Conservation (phyloP, 2,888 invertebrate genomes). For the Eupithecia centaureata region DNA sequence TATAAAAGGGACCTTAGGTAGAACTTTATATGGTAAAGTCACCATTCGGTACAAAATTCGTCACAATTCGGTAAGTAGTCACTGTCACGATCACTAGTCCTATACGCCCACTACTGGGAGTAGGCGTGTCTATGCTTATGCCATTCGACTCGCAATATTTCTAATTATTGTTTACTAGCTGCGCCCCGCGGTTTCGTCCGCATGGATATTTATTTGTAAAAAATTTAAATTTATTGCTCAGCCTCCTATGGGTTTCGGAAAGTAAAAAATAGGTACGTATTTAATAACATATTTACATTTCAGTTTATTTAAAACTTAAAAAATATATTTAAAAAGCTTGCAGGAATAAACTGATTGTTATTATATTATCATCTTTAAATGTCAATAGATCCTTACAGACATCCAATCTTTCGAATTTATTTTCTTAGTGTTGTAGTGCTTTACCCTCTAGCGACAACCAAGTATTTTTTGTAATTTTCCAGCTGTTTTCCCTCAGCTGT, state of each 20-base stretch:
- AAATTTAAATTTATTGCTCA: too few species aligned
- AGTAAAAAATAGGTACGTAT: too few species aligned
- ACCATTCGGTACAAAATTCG: neutral
- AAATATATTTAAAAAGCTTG: too few species aligned
- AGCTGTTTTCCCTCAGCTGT: slow-evolving; percentile 14
- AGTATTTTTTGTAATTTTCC: slow-evolving; percentile 4
- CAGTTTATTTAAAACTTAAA: too few species aligned
- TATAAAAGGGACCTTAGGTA: neutral
- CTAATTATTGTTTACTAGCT: too few species aligned
- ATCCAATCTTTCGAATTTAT: neutral
- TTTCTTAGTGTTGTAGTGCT: neutral
- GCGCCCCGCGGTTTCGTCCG: too few species aligned
- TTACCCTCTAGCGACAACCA: slow-evolving; percentile 2
- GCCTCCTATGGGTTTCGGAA: too few species aligned
- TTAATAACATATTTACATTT: too few species aligned
- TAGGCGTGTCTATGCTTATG: too few species aligned
- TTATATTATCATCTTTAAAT: neutral
- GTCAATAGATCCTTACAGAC: neutral
- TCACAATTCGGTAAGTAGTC: neutral
- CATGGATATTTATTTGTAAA: too few species aligned
- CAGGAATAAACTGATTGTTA: too few species aligned
- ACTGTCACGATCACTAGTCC: neutral
- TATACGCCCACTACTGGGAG: neutral
- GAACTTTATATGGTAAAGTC: neutral
- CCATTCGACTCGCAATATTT: too few species aligned